Conservation (phyloP, 2,888 invertebrate genomes). For the Achlya flavicornis region DNA sequence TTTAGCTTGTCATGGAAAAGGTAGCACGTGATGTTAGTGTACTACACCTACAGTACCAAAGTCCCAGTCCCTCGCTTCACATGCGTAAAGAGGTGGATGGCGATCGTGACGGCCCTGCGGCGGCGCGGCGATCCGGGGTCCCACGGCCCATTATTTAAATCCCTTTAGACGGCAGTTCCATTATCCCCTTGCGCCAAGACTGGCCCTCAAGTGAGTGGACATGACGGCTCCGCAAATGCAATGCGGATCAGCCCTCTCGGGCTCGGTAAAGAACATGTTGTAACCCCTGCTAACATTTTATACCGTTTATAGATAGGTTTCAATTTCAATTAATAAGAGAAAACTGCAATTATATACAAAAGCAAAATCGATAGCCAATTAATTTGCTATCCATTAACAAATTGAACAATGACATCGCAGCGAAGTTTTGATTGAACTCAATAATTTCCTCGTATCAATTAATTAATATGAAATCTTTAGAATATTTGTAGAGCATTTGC, state of each 20-base stretch:
- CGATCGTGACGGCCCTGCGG: constrained; percentile 26
- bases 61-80: constrained; percentile 41
- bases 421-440: background rate
- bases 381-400: background rate
- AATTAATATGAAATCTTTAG: constrained; percentile 21
- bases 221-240: constrained; percentile 52
- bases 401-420: background rate
- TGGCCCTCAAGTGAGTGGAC: constrained; percentile 56
- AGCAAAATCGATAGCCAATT: background rate
- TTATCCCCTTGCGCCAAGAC: constrained; percentile 57
- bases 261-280: constrained; percentile 22
- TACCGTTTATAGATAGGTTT: background rate
- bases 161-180: constrained; percentile 69
- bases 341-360: background rate
- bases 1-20: too few relatives aligned
- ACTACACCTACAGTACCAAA: too few relatives aligned
- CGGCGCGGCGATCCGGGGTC: constrained; percentile 40
- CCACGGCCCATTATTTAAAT: constrained; percentile 73
- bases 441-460: background rate
- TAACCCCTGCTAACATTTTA: constrained; percentile 4
- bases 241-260: constrained; percentile 42
- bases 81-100: constrained; percentile 47
- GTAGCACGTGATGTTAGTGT: too few relatives aligned
- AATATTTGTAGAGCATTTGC: constrained; percentile 28
- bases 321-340: background rate